A percentile compares a stretch with the other conserved stretches of the same genome.
Conservation (phyloP, 2,888 invertebrate genomes). For the Hirtodrosophila confusa region DNA sequence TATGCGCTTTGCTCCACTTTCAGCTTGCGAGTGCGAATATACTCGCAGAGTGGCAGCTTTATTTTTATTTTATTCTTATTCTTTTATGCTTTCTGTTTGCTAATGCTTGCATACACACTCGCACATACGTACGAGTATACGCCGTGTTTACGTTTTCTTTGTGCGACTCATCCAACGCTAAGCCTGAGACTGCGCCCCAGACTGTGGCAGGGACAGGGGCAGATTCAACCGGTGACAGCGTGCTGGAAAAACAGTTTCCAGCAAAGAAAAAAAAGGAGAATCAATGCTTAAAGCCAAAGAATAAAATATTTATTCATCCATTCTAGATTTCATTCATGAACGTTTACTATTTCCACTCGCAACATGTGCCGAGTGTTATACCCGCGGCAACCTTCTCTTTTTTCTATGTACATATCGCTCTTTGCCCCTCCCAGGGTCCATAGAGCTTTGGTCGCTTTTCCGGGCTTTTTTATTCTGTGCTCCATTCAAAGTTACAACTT, state of each 20-base stretch:
- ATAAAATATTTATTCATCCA: conserved; percentile 78
- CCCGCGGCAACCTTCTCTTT: conserved; percentile 45
- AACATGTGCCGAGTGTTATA: conserved; percentile 41
- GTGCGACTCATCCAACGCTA: conserved; percentile 48
- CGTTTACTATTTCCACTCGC: conserved; percentile 43
- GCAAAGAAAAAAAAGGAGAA: conserved; percentile 27
- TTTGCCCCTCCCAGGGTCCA: not conserved
- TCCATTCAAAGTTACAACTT: conserved; percentile 80
- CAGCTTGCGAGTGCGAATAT: conserved; percentile 29
- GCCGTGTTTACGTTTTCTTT: conserved; percentile 62
- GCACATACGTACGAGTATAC: conserved; percentile 19
- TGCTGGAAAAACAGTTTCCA: conserved; percentile 29
- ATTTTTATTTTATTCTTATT: conserved; percentile 67
- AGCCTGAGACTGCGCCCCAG: conserved; percentile 13
- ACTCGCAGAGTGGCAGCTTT: conserved; percentile 39
- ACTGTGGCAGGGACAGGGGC: conserved; percentile 10
- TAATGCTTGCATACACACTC: conserved; percentile 18
- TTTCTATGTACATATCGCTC: conserved; percentile 16
- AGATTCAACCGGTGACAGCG: conserved; percentile 34
- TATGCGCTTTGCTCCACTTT: conserved; percentile 56
- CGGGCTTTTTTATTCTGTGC: conserved; percentile 61
- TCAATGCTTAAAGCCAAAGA: conserved; percentile 67
- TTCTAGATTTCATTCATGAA: conserved; percentile 75
- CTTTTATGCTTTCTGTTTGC: conserved; percentile 55
- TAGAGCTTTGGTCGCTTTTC: conserved; percentile 35